Evolutionary conservation across 2,797 vertebrate genomes (phyloP).

Genomic region (Eulemur mongoz): DNA sequence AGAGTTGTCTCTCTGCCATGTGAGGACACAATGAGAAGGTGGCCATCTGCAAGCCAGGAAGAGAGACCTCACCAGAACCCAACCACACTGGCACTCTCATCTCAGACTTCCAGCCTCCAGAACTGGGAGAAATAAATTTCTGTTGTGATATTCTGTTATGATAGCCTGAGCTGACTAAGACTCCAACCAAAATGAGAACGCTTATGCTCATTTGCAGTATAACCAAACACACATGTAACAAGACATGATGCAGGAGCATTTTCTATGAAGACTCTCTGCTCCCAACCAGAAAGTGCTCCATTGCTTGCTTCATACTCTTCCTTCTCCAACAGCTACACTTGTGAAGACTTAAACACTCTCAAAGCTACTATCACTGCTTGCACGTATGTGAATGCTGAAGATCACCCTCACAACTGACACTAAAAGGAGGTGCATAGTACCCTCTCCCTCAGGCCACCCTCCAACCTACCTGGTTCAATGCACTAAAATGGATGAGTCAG

Average conservation of each 20-base stretch:
- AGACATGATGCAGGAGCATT: not conserved
- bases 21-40: not conserved
- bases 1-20: not conserved
- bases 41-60: not conserved
- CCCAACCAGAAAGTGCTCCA: not conserved
- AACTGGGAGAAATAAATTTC: not conserved
- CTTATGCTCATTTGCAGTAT: not conserved
- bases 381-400: not conserved
- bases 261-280: not conserved
- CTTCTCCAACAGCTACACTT: not conserved
- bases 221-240: not conserved
- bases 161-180: not conserved
- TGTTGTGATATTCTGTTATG: not conserved
- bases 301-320: not conserved
- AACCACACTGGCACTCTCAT: not conserved
- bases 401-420: not conserved
- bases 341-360: not conserved
- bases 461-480: not conserved
- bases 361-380: not conserved
- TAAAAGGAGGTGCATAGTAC: not conserved
- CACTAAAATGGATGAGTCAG: slow-evolving; percentile 48
- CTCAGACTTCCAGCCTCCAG: not conserved
- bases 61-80: not conserved
- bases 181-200: not conserved
- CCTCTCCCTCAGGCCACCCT: not conserved